Evolutionary conservation across 1,140 invertebrate genomes (phyloP).

Genomic region (Papilio polyxenes): DNA sequence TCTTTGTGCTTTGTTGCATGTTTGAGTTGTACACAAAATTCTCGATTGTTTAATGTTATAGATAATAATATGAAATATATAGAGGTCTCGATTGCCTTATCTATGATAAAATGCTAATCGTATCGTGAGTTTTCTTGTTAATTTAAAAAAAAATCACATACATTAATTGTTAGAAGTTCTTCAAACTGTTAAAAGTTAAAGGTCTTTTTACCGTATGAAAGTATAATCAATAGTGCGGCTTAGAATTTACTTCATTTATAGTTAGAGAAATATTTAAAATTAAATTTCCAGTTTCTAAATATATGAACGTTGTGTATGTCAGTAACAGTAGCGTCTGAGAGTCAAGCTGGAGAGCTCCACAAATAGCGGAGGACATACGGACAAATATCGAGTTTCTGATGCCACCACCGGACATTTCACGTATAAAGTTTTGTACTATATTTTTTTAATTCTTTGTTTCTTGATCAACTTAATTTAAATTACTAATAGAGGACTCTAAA

Average conservation of each 20-base stretch:
- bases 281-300: slow-evolving; percentile 26
- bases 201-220: too few relatives aligned
- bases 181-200: too few relatives aligned
- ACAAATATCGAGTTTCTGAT: slow-evolving; percentile 39
- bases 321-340: slow-evolving; percentile 36
- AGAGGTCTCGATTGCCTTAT: neutral
- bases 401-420: neutral
- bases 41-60: neutral
- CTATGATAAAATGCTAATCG: too few relatives aligned
- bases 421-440: neutral
- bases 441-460: neutral
- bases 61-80: neutral
- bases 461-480: too few relatives aligned
- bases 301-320: slow-evolving; percentile 11
- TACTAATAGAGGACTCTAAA: too few relatives aligned
- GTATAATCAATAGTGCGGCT: too few relatives aligned
- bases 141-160: too few relatives aligned
- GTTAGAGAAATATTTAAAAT: slow-evolving; percentile 13
- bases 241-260: too few relatives aligned
- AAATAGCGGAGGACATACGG: slow-evolving; percentile 40
- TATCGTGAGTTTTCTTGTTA: too few relatives aligned
- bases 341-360: slow-evolving; percentile 39
- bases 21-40: neutral
- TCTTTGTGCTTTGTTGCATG: slow-evolving; percentile 30
- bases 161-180: too few relatives aligned